Evolutionary conservation across 2,888 invertebrate genomes (phyloP).

Genomic region (Thalpophila matura): DNA sequence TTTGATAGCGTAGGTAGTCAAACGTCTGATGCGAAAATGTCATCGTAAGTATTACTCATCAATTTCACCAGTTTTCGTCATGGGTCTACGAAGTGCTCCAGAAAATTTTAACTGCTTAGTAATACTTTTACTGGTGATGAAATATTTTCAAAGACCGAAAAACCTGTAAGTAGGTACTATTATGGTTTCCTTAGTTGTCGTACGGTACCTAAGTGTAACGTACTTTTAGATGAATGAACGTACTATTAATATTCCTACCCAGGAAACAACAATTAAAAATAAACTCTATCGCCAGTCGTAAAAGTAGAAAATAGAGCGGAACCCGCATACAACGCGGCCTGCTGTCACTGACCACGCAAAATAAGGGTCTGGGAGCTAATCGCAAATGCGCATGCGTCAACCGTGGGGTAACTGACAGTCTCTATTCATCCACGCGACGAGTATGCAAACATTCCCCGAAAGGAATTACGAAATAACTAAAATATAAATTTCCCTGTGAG

Average conservation of each 20-base stretch:
- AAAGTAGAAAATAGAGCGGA: constrained; percentile 48
- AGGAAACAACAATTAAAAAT: constrained; percentile 11
- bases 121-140: not conserved
- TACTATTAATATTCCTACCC: constrained; percentile 25
- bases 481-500: constrained; percentile 47
- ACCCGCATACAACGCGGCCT: constrained; percentile 30
- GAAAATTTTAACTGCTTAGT: not conserved
- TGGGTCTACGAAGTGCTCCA: too few relatives aligned
- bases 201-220: constrained; percentile 30
- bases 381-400: constrained; percentile 73
- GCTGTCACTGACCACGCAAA: constrained; percentile 59
- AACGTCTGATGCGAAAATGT: not conserved
- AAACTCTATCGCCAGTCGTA: constrained; percentile 22
- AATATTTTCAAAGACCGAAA: not conserved
- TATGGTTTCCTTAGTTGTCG: not conserved
- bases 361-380: constrained; percentile 71
- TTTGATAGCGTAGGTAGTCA: too few relatives aligned
- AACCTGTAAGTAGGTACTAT: not conserved
- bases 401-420: constrained; percentile 71
- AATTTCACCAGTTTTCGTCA: constrained; percentile 2
- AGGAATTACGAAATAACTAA: constrained; percentile 44
- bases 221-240: constrained; percentile 51
- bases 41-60: not conserved
- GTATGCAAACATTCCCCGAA: constrained; percentile 56
- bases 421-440: constrained; percentile 61